Base-by-base conservation (phyloP, 2,113 vertebrate species). In the Ascaphus truei region DNA sequence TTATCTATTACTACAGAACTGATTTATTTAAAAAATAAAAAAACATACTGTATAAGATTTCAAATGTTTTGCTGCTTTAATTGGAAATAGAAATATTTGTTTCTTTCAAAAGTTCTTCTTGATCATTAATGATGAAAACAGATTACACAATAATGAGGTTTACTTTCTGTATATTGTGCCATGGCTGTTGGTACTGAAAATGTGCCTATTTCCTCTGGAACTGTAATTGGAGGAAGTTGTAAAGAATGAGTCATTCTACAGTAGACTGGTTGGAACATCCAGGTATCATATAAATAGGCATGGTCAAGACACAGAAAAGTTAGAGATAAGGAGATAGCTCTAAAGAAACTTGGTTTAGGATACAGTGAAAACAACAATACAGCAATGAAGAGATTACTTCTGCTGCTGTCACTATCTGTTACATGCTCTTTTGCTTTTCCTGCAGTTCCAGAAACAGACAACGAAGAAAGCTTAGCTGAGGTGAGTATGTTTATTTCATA, bases 381-480 rank as follows among this genome's bases (percentile, higher is more conserved):
- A n/a, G n/a, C n/a, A n/a, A n/a, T n/a, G n/a, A n/a, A n/a, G n/a
- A n/a, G n/a, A n/a, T n/a, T n/a, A n/a, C n/a, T n/a, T n/a, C n/a
- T n/a, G n/a, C n/a, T n/a, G n/a, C n/a, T n/a, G n/a, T n/a, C n/a
- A n/a, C 23, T 79, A 75, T 72, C 82, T 75, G 80, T 77, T 60
- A 61, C 82, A 4, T 68, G 26, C 1, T 83, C 81, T 56, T 47
- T 79, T 75, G 51, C 81, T 41, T 68, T 89, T 62, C 89, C 86
- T 7, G 69, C 90, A 52, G 78, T 81, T 1, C 43, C 53, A 6
- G 74, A 81, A 31, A 80, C n/a, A 0, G 73, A 79, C 1, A 76
- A 76, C 5, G 82, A 83, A 7, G 87, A 88, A 29, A 56, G 83
- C 72, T 87, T 85, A 0, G 82, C 85, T 34, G 76, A 85, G 60